phyloP scores from a whole-genome alignment of 2,888 invertebrate species.

The Himalopsyche kuldschensis region DNA sequence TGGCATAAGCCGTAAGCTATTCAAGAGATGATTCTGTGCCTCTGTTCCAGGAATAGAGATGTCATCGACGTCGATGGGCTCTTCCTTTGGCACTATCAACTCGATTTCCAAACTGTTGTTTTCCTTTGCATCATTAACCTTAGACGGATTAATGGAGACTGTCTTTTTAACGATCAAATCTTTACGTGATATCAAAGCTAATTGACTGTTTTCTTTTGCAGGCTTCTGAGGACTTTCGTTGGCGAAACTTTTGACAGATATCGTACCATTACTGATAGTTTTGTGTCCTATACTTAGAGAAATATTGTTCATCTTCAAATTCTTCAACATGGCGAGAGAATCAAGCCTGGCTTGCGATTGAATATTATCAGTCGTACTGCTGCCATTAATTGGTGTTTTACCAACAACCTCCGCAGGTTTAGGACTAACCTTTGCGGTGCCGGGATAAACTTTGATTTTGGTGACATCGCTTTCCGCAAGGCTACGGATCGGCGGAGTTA shows the following conservation, averaged over 20 bases:
- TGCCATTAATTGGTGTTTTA: neutral
- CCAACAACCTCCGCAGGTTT: neutral
- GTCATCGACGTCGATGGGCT: slow-evolving; percentile 54
- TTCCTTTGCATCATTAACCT: neutral
- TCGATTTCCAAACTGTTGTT: slow-evolving; percentile 26
- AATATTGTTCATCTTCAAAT: neutral
- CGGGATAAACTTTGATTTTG: neutral
- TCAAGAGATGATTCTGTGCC: slow-evolving; percentile 48
- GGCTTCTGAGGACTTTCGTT: neutral
- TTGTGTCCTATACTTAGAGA: neutral
- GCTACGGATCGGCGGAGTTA: neutral
- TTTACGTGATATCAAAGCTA: neutral
- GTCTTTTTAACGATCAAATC: neutral
- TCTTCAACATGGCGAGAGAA: neutral
- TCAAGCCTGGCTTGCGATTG: neutral
- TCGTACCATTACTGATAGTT: neutral
- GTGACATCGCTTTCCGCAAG: neutral
- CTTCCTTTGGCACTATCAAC: slow-evolving; percentile 46
- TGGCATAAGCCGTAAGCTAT: slow-evolving; percentile 49
- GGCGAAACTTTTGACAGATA: neutral
- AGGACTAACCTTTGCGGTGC: neutral
- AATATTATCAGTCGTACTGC: neutral
- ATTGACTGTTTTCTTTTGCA: neutral
- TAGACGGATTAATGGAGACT: neutral
- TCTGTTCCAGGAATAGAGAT: slow-evolving; percentile 3